A percentile compares a stretch with the other conserved stretches of the same genome.
phyloP scores from a whole-genome alignment of 2,113 vertebrate species.

The Plotosus lineatus region DNA sequence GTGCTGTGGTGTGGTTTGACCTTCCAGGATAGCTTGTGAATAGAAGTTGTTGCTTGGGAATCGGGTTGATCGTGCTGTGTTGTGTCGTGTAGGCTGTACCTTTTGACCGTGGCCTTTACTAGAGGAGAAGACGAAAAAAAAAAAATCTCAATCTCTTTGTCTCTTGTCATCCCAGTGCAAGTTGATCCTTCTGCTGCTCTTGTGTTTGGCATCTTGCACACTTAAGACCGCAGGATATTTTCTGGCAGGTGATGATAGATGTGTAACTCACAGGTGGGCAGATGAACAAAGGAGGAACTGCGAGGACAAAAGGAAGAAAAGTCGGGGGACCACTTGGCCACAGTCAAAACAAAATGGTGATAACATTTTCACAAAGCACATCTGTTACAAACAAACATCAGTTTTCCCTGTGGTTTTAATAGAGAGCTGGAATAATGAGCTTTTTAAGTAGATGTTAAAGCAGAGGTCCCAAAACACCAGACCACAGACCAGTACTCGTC shows the following conservation, averaged over 20 bases:
- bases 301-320: not conserved
- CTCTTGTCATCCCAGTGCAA: slow-evolving; percentile 5
- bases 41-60: slow-evolving; percentile 23
- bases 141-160: slow-evolving; percentile 3
- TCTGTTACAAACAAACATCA: not conserved
- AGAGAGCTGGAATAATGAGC: not conserved
- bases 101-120: slow-evolving; percentile 24
- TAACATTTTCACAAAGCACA: not conserved
- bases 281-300: slow-evolving; percentile 19
- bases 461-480: too few species aligned
- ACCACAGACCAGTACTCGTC: too few species aligned
- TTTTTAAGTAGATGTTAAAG: too few species aligned
- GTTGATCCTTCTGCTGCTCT: not conserved
- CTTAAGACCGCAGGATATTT: slow-evolving; percentile 19
- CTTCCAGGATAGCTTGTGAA: slow-evolving; percentile 9
- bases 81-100: not conserved
- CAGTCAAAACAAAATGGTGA: not conserved
- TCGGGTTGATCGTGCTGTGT: not conserved
- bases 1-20: slow-evolving; percentile 30
- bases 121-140: not conserved
- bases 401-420: not conserved
- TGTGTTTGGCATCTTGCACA: not conserved
- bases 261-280: slow-evolving; percentile 17
- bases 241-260: slow-evolving; percentile 2
- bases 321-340: not conserved